These are phyloP conservation scores for Cirrhinus mrigala DNA, from an alignment of 2,797 vertebrate species.

Conservation along the genomic window DNA sequence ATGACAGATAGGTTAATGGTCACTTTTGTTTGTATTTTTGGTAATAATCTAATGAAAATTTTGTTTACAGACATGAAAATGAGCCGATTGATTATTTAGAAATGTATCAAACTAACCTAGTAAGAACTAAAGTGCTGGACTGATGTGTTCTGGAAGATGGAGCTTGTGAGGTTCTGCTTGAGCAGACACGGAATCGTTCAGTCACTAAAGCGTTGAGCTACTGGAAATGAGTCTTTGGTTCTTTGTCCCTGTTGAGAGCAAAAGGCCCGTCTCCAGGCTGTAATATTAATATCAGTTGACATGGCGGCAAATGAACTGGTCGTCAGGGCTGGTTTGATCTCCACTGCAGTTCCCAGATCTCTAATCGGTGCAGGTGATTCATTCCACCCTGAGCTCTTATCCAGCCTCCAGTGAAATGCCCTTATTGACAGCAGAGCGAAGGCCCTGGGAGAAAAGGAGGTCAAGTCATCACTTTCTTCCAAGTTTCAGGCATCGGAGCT, in stretches of 20 bases:
- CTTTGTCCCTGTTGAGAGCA: conserved; percentile 56
- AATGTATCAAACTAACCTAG: not conserved
- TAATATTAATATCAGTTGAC: conserved; percentile 61
- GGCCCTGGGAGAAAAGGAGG: conserved; percentile 61
- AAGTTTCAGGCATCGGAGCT: conserved; percentile 65
- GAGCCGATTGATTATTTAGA: not conserved
- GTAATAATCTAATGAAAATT: not conserved
- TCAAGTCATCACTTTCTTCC: conserved; percentile 73
- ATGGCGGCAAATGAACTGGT: conserved; percentile 60
- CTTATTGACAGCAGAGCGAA: conserved; percentile 35
- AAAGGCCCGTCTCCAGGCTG: conserved; percentile 18
- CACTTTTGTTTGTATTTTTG: not conserved
- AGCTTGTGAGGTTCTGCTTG: conserved; percentile 49
- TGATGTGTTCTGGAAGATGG: conserved; percentile 48
- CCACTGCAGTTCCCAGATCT: conserved; percentile 55
- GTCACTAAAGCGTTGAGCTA: conserved; percentile 70
- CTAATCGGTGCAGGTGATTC: conserved; percentile 54
- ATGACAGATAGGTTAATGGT: not conserved
- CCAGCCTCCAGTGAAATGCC: conserved; percentile 44
- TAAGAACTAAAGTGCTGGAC: not conserved
- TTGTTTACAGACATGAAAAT: not conserved
- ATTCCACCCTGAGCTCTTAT: conserved; percentile 44
- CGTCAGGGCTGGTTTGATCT: conserved; percentile 63
- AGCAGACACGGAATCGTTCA: conserved; percentile 62
- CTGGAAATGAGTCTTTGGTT: conserved; percentile 72